Base-by-base conservation (phyloP, 2,888 invertebrate species). In the Melanophora roralis region DNA sequence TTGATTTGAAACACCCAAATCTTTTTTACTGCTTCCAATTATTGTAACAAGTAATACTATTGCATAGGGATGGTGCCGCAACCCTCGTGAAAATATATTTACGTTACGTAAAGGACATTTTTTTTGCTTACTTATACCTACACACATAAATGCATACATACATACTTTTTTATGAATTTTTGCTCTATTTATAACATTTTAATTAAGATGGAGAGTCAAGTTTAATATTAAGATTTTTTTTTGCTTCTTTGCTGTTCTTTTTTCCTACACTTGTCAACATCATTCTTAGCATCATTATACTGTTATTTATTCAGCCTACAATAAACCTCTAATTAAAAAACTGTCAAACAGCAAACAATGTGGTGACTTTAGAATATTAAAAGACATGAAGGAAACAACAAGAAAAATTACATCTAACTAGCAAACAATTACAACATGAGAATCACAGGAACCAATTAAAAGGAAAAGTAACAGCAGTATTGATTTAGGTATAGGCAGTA, bases 261-360 rank as follows among this genome's bases (percentile, higher is more conserved):
- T 36, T 60, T 40, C 19, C 11, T 40, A n/a, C 40, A 53, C 62
- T 72, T 53, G 53, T 62, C 57, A 40, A 36, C 27, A 27, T 14
- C 59, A 27, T 14, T 27, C 27, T 27, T 27, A 60, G 14, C 0
- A 16, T 34, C 21, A 40, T 23, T 23, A n/a, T 34, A 47, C 36
- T 49, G 9, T 27, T 65, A 64, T 32, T 65, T 68, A 27, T 36
- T 60, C 45, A 55, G 72, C 65, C 59, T 60, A 71, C 69, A 79
- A 74, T 74, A 75, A 74, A 79, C 60, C 75, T 75, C 75, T 79
- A 79, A 79, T 79, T 79, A 79, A 79, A 75, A 69, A 74, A 53
- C 64, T 74, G 74, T 74, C 79, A 79, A 71, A 79, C 65, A 62
- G 49, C 45, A 69, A 73, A 73, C 57, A 65, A 69, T 71, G 60